Base-by-base conservation (phyloP, 2,797 vertebrate genomes). In the Phrynocephalus forsythii region DNA sequence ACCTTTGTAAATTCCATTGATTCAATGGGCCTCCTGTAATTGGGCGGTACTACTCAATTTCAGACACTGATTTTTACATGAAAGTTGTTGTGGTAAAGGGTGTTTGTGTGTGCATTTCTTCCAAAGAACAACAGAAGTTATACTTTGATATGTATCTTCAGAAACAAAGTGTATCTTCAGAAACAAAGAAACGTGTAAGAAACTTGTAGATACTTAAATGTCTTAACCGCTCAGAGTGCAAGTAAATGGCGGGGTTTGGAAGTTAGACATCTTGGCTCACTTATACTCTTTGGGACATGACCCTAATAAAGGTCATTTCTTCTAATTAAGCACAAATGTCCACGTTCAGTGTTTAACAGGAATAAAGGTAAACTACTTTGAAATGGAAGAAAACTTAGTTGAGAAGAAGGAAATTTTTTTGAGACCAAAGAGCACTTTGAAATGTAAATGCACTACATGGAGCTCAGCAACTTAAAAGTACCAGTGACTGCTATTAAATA, bases 391-490 rank as follows among this genome's bases (percentile, higher is more conserved):
- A 89, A 8, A 0, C 0, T 4, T 2, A 89, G 18, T 15, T 88
- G 87, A 79, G 71, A 89, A 86, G 68, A 73, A 38, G 24, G 28
- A 44, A 44, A 5, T 82, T 87, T 82, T 91, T 75, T 85, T 28
- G 28, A 89, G 89, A 82, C 9, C 26, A 26, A 89, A 72, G 77
- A 71, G 6, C 44, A 56, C 26, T 86, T 82, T 86, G 50, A 85
- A 91, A 90, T 79, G 8, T 77, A 91, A 87, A 79, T 89, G 63
- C 5, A 82, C 79, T 72, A 0, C 24, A 16, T 81, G 52, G 77
- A 76, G 15, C 3, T 79, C 68, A 56, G 38, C n/a, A 28, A 88
- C 3, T 67, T 78, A 66, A 80, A 88, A n/a, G 30, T 28, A 82
- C 13, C 78, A 26, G 72, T 85, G 69, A 16, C 28, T 85, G 63